Evolutionary conservation across 1,140 invertebrate genomes (phyloP).

Genomic region (Forficula auricularia): DNA sequence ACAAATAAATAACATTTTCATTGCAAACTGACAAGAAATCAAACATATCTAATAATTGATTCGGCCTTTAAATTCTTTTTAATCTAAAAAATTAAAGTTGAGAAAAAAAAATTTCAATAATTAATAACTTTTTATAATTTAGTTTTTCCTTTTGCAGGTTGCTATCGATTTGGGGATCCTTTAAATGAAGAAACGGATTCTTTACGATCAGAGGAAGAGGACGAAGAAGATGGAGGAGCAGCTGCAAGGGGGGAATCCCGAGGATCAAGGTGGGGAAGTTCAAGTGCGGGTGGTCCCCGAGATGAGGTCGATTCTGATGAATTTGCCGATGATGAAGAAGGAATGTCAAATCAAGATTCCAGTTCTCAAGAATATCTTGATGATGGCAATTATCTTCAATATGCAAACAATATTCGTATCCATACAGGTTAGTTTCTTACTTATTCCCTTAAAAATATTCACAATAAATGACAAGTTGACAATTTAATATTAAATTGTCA

Average conservation of each 20-base stretch:
- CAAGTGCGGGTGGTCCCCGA: slow-evolving; percentile 10
- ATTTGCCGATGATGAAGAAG: slow-evolving; percentile 46
- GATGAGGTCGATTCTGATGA: slow-evolving; percentile 42
- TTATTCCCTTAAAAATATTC: slow-evolving; percentile 10
- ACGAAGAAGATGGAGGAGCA: slow-evolving; percentile 30
- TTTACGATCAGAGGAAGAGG: slow-evolving; percentile 32
- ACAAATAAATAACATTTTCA: no score
- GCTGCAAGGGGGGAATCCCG: slow-evolving; percentile 7
- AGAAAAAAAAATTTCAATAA: no score
- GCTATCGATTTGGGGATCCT: slow-evolving; percentile 45
- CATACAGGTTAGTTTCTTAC: slow-evolving; percentile 3
- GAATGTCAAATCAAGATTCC: slow-evolving; percentile 38
- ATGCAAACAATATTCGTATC: no score
- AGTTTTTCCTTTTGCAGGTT: no score
- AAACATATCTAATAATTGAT: no score
- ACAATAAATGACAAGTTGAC: slow-evolving; percentile 16
- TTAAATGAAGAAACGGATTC: slow-evolving; percentile 51
- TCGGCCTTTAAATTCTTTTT: no score
- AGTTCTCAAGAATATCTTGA: slow-evolving; percentile 37
- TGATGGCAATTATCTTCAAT: slow-evolving; percentile 15
- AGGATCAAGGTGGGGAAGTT: slow-evolving; percentile 4
- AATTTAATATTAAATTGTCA: no score
- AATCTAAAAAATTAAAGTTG: no score
- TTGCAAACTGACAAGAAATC: no score
- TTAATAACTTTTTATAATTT: no score